A percentile compares a stretch with the other conserved stretches of the same genome.
Conservation (phyloP, 2,888 invertebrate genomes). For the Toxonevra muliebris region DNA sequence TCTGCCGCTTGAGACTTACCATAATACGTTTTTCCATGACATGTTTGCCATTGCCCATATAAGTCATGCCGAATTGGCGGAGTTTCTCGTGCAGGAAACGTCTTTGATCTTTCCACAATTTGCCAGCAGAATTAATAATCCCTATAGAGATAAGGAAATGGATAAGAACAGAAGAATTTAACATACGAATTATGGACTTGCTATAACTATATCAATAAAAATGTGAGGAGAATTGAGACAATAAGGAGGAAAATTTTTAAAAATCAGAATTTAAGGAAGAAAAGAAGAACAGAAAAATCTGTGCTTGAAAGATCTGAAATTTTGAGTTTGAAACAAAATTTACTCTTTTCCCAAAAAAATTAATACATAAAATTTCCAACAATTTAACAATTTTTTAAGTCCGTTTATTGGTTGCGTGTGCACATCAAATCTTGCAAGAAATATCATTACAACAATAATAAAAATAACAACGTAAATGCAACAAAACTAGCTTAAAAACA, state of each 20-base stretch:
- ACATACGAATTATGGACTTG: neutral
- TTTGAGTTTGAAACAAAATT: too few relatives aligned
- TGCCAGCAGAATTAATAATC: constrained; percentile 87
- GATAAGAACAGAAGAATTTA: too few relatives aligned
- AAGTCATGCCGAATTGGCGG: constrained; percentile 87
- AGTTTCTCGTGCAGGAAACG: constrained; percentile 87
- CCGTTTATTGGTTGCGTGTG: too few relatives aligned
- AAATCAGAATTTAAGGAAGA: neutral
- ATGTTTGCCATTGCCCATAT: constrained; percentile 80
- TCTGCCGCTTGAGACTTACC: constrained; percentile 67
- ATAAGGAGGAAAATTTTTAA: neutral
- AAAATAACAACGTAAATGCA: constrained; percentile 2
- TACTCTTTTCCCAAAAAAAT: too few relatives aligned
- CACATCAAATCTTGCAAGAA: too few relatives aligned
- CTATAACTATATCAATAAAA: constrained; percentile 13
- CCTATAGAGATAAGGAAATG: constrained; percentile 70
- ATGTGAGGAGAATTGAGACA: neutral
- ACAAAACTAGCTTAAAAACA: too few relatives aligned
- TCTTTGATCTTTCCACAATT: constrained; percentile 90
- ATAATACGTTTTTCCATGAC: constrained; percentile 86
- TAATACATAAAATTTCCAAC: too few relatives aligned
- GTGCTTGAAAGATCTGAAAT: too few relatives aligned
- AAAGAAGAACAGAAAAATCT: too few relatives aligned
- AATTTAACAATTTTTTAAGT: too few relatives aligned
- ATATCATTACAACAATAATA: neutral